Conservation (phyloP, 2,888 invertebrate genomes). For the Papilio protenor region DNA sequence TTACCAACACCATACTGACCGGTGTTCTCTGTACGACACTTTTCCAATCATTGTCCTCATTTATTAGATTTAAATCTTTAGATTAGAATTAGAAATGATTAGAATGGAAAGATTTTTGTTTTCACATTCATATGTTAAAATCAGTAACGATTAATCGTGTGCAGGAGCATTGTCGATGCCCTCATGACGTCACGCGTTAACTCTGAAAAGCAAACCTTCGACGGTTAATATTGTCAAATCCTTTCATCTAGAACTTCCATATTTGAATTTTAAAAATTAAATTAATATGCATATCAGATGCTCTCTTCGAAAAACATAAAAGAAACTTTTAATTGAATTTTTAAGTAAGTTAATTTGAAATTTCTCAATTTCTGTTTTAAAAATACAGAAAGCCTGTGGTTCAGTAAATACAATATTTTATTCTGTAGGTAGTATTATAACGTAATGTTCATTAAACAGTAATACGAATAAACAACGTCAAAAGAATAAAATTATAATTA, state of each 20-base stretch:
- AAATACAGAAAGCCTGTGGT: background rate
- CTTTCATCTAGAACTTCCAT: background rate
- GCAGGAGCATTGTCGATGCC: too few species aligned
- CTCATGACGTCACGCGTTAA: too few species aligned
- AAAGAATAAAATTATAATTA: slow-evolving; percentile 15
- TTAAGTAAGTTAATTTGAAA: background rate
- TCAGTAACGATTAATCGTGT: too few species aligned
- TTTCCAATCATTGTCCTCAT: too few species aligned
- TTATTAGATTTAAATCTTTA: too few species aligned
- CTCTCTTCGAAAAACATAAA: background rate
- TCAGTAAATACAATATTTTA: background rate
- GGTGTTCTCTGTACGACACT: too few species aligned
- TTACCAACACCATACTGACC: too few species aligned
- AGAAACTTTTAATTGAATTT: slow-evolving; percentile 13
- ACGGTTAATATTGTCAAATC: background rate
- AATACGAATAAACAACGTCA: slow-evolving; percentile 12
- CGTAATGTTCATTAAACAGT: background rate
- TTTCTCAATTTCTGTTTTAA: background rate
- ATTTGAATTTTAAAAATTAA: background rate
- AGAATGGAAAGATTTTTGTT: too few species aligned
- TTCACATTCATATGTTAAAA: too few species aligned
- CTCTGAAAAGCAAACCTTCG: too few species aligned
- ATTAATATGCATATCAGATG: background rate
- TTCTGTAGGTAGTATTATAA: background rate
- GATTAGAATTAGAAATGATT: too few species aligned